Conservation (phyloP, 2,888 invertebrate genomes). For the Caenorhabditis macrosperma region DNA sequence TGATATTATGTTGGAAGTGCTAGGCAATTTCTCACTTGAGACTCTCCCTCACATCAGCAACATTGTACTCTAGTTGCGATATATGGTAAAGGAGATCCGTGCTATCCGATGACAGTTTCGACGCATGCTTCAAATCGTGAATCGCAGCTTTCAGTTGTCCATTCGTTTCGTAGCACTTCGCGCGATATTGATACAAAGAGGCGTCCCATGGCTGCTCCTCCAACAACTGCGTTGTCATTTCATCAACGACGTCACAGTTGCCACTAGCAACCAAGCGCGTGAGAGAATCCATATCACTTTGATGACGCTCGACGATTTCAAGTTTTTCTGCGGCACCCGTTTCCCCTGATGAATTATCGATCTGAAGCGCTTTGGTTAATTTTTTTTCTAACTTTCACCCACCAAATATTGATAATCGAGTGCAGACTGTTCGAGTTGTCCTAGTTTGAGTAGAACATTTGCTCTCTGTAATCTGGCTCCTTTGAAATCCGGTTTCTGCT, state of each 20-base stretch:
- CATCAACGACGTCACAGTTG: conserved; percentile 8
- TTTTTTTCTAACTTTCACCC: not conserved
- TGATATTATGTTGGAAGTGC: not conserved
- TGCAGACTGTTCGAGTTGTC: conserved; percentile 22
- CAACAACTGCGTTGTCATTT: conserved; percentile 15
- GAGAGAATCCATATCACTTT: not conserved
- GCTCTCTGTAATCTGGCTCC: conserved; percentile 45
- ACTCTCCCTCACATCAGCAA: conserved; percentile 23
- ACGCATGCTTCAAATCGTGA: conserved; percentile 32
- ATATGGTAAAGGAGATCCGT: conserved; percentile 29
- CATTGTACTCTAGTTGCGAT: conserved; percentile 26
- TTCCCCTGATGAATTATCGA: not conserved
- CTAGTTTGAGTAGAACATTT: conserved; percentile 36
- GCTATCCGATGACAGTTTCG: conserved; percentile 33
- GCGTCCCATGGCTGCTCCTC: conserved; percentile 35
- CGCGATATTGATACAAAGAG: conserved; percentile 10
- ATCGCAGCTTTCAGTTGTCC: conserved; percentile 27
- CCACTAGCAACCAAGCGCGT: not conserved
- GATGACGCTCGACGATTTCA: not conserved
- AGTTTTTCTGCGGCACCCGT: conserved; percentile 11
- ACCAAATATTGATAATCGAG: conserved; percentile 14
- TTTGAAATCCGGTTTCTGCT: conserved; percentile 48
- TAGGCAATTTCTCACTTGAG: conserved; percentile 4
- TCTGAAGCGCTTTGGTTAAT: not conserved
- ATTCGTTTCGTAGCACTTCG: conserved; percentile 16